These are phyloP conservation scores for Anoplolepis gracilipes DNA, from an alignment of 1,140 invertebrate genomes.

Conservation along the genomic window DNA sequence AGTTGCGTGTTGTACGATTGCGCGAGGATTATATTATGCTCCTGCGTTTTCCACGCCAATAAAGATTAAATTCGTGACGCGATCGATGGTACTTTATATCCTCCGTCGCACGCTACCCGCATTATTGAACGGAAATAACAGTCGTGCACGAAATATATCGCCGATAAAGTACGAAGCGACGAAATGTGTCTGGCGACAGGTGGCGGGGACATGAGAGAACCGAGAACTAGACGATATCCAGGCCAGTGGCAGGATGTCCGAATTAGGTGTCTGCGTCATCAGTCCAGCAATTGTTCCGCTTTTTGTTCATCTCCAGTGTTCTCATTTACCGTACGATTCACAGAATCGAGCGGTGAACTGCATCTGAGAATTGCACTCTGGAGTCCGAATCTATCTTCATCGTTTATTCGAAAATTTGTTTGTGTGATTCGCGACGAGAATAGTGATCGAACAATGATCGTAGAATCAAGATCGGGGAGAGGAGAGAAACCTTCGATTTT, in stretches of 20 bases:
- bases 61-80: conserved; percentile 20
- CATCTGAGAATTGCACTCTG: not conserved
- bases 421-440: not conserved
- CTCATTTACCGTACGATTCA: conserved; percentile 11
- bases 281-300: conserved; percentile 70
- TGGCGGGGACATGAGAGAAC: not conserved
- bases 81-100: conserved; percentile 11
- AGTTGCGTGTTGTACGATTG: conserved; percentile 1
- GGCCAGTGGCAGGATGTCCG: conserved; percentile 71
- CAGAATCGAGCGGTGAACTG: conserved; percentile 25
- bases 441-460: not conserved
- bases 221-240: conserved; percentile 42
- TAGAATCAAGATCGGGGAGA: no score
- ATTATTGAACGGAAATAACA: conserved; percentile 9
- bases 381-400: not conserved
- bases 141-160: not conserved
- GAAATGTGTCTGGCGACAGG: conserved; percentile 5
- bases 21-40: not conserved
- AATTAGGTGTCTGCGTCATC: conserved; percentile 74
- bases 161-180: not conserved
- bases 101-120: not conserved
- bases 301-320: conserved; percentile 35
- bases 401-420: not conserved
- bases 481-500: no score
- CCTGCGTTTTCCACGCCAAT: not conserved